Percentiles rank a stretch among this genome's conserved stretches.
Conservation (phyloP, 2,888 invertebrate genomes). For the Rhamphomyia laevipes region DNA sequence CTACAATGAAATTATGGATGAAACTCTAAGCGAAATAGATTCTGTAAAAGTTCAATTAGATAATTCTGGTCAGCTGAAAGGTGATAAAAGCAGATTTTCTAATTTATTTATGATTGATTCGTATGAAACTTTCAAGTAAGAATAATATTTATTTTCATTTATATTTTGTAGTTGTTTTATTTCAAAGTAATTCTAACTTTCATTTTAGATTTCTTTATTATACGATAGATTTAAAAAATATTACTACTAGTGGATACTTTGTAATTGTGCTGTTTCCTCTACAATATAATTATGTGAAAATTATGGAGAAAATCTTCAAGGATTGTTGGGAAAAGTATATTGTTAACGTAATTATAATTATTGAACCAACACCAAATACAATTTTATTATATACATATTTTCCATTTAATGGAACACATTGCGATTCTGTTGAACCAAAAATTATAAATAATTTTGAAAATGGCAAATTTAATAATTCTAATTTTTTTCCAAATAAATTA, state of each 20-base stretch:
- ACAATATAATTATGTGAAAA: neutral
- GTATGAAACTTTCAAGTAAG: too few species aligned
- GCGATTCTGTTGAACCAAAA: slow-evolving; percentile 16
- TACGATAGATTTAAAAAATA: neutral
- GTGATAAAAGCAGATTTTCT: too few species aligned
- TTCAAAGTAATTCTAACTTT: neutral
- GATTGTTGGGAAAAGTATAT: slow-evolving; percentile 21
- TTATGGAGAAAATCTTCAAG: slow-evolving; percentile 13
- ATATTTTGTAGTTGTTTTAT: too few species aligned
- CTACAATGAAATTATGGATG: too few species aligned
- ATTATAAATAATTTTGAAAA: slow-evolving; percentile 21
- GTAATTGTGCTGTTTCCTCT: neutral
- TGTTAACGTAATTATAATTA: slow-evolving; percentile 18
- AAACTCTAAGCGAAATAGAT: too few species aligned
- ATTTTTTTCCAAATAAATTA: slow-evolving; percentile 22
- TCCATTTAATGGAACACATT: slow-evolving; percentile 19
- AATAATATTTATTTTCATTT: too few species aligned
- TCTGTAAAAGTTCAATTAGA: too few species aligned
- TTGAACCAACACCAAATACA: slow-evolving; percentile 9
- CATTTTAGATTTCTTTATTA: neutral
- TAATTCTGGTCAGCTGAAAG: too few species aligned
- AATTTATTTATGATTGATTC: too few species aligned
- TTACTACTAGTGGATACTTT: neutral
- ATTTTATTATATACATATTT: slow-evolving; percentile 25
- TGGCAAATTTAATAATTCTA: slow-evolving; percentile 13